phyloP scores from a whole-genome alignment of 2,797 vertebrate genomes.

The Scyliorhinus canicula region DNA sequence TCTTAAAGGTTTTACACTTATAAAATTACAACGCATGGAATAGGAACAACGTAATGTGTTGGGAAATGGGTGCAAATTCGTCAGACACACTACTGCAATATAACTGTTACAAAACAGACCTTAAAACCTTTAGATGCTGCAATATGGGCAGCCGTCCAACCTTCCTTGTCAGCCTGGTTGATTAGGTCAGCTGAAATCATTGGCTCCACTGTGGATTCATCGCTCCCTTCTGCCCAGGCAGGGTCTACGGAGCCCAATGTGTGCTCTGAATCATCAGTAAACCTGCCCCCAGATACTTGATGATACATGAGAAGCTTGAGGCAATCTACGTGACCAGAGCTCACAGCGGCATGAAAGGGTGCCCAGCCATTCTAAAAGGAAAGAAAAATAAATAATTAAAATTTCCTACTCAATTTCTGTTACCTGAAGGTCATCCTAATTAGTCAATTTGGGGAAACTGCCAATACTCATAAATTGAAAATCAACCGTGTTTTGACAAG shows the following conservation, averaged over 20 bases:
- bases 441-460: background rate
- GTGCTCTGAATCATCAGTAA: conserved; percentile 45
- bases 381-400: conserved; percentile 41
- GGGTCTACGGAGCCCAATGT: conserved; percentile 45
- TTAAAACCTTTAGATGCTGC: conserved; percentile 88
- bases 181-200: conserved; percentile 68
- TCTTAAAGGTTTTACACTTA: background rate
- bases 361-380: conserved; percentile 77
- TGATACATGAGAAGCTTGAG: conserved; percentile 78
- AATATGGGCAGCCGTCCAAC: conserved; percentile 88
- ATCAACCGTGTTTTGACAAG: background rate
- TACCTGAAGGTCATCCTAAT: conserved; percentile 12
- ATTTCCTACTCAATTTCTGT: background rate
- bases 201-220: conserved; percentile 46
- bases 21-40: background rate
- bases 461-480: background rate
- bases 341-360: conserved; percentile 75
- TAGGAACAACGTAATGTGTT: background rate
- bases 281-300: conserved; percentile 44
- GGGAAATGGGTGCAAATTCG: background rate
- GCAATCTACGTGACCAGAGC: conserved; percentile 71
- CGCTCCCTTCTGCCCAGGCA: conserved; percentile 51
- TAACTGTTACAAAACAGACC: conserved; percentile 57
- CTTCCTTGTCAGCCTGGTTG: conserved; percentile 77
- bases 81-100: conserved; percentile 31